Conservation (phyloP, 30 jellyfish, hydroid and myxozoan species). For the Turritopsis dohrnii region DNA sequence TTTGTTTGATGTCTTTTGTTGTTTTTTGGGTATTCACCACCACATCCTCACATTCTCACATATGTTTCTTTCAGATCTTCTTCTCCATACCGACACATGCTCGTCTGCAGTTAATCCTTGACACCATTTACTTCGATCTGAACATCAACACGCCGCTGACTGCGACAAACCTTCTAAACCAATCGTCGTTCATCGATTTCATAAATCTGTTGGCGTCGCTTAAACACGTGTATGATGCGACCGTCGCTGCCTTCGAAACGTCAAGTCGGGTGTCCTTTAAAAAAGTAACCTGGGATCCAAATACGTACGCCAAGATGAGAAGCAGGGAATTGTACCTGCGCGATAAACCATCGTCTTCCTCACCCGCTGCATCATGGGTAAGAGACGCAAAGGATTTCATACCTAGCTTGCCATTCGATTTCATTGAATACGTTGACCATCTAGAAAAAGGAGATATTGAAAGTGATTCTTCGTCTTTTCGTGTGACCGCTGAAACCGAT, state of each 20-base stretch:
- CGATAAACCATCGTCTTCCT: neutral
- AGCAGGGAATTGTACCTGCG: neutral
- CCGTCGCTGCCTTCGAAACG: neutral
- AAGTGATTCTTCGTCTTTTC: neutral
- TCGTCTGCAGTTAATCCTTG: neutral
- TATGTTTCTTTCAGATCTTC: neutral
- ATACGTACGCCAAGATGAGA: neutral
- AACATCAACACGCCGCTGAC: constrained; percentile 4
- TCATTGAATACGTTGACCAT: neutral
- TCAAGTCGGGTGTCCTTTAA: neutral
- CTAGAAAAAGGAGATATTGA: neutral
- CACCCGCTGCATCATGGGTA: neutral
- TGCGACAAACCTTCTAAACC: neutral
- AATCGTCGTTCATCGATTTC: neutral
- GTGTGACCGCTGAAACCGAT: neutral
- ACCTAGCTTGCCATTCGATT: neutral
- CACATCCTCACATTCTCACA: too few species aligned
- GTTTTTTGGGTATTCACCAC: neutral
- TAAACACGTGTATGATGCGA: neutral
- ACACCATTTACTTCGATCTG: constrained; percentile 2
- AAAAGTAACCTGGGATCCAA: constrained; percentile 10
- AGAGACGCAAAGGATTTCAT: neutral
- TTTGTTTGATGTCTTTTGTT: neutral
- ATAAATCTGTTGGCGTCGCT: neutral
- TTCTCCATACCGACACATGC: neutral